These are phyloP conservation scores for Agrenia bidenticulata DNA, from an alignment of 2,888 invertebrate species.

Conservation along the genomic window DNA sequence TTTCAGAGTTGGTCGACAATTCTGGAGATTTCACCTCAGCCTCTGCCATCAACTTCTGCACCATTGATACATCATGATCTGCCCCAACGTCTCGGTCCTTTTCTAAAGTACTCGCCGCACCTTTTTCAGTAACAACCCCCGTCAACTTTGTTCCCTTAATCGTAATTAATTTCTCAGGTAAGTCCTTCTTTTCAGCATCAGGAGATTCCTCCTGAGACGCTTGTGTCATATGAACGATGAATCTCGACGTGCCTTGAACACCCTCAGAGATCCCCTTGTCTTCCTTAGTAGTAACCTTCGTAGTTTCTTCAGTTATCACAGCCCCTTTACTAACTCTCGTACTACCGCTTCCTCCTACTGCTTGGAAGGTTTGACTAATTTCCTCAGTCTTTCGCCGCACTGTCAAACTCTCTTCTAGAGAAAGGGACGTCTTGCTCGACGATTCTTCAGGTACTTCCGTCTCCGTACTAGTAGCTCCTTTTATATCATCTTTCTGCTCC, in stretches of 20 bases:
- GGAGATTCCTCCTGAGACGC: conserved; percentile 31
- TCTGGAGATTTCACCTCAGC: conserved; percentile 62
- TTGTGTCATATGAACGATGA: conserved; percentile 2
- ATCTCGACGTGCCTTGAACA: conserved; percentile 6
- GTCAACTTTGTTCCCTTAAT: not conserved
- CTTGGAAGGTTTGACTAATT: conserved; percentile 20
- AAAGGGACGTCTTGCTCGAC: too few relatives aligned
- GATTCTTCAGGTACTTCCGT: conserved; percentile 21
- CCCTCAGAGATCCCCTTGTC: not conserved
- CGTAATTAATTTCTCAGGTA: conserved; percentile 38
- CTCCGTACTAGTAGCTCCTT: conserved; percentile 5
- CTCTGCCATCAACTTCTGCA: conserved; percentile 68
- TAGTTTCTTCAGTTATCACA: not conserved
- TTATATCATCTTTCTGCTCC: conserved; percentile 8
- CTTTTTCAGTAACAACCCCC: not conserved
- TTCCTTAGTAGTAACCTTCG: not conserved
- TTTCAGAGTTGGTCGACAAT: conserved; percentile 28
- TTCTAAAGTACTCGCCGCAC: not conserved
- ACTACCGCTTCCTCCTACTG: conserved; percentile 11
- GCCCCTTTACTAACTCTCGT: not conserved
- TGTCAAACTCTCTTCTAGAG: too few relatives aligned
- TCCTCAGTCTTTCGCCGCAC: too few relatives aligned
- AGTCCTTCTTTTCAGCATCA: conserved; percentile 41
- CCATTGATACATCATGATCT: conserved; percentile 13
- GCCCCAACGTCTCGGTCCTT: not conserved